Evolutionary conservation across 1,140 invertebrate genomes (phyloP), one percentile per base, ranked within the genome.

Genomic region (Neuroterus valhalla): DNA sequence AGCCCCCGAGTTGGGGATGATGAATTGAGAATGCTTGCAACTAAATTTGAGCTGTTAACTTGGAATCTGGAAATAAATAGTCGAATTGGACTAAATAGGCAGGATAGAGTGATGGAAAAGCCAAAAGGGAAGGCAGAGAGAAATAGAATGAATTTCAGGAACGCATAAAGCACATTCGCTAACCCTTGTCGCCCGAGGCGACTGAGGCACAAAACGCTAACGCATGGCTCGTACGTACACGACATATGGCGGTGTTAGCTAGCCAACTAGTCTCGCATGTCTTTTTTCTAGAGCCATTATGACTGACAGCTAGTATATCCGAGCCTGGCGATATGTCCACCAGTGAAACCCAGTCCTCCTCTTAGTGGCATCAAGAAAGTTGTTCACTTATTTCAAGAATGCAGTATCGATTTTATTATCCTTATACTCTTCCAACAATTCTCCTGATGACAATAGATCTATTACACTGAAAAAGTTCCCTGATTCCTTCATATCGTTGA

Each of bases 221-320:
- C 69, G 45, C 26, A 70, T 70, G 69, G 46, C 48, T 70, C 50
- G 50, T 31, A 42, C 26, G 46, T 50, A 31, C 46, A 55, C 46
- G 48, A 70, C 69, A 70, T 70, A 70, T 70, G 69, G 19, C 76
- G 50, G 76, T 71, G 68, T 50, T 70, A 50, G 38, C 70, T 48
- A 21, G 26, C 68, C 66, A 50, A 23, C 70, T 48, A 21, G 43
- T 70, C 66, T 66, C 46, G 26, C 14, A 73, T 73, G 50, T 38
- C 55, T 62, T 77, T 77, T 77, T 72, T 73, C 72, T 62, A 21
- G 38, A 17, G 23, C 43, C 38, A 66, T 70, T 62, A 43, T 43
- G 66, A 70, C 76, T 70, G 68, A 69, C 70, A 62, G 55, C 55
- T 23, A 62, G 55, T 31, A 62, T 62, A 62, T 62, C 26, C 26